Evolutionary conservation across 2,113 vertebrate species (phyloP).

Genomic region (Psephotus haematonotus): DNA sequence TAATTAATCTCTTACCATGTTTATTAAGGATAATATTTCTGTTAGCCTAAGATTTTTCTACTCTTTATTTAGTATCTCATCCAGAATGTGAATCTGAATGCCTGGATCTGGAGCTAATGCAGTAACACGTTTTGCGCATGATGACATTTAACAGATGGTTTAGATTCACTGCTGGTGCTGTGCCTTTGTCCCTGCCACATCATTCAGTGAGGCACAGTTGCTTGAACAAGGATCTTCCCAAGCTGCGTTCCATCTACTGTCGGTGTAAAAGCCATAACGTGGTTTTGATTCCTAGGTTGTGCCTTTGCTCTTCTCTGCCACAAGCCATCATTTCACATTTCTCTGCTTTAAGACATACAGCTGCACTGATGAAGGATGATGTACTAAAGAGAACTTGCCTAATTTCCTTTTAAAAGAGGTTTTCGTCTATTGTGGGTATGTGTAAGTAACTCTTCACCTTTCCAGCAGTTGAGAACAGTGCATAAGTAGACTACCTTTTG

Average conservation of each 20-base stretch:
- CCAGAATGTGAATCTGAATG: not conserved
- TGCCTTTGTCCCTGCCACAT: conserved; percentile 16
- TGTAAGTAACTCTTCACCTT: not conserved
- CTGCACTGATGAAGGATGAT: not conserved
- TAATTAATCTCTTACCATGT: not conserved
- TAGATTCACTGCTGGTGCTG: not conserved
- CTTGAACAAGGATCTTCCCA: not conserved
- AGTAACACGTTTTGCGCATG: not conserved
- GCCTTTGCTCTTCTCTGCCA: not conserved
- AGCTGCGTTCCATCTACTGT: not conserved
- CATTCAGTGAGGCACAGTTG: not conserved
- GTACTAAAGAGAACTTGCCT: not conserved
- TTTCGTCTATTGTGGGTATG: not conserved
- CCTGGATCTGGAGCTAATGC: not conserved
- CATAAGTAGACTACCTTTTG: not conserved
- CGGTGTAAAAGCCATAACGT: not conserved
- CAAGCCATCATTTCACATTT: not conserved
- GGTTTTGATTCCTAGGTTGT: not conserved
- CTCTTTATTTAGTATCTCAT: not conserved
- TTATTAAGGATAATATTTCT: not conserved
- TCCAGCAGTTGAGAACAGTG: not conserved
- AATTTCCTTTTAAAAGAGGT: not conserved
- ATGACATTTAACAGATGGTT: conserved; percentile 56
- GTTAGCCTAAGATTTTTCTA: not conserved
- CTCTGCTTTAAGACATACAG: not conserved